These are phyloP conservation scores for Salminus brasiliensis DNA, from an alignment of 2,113 vertebrate genomes.

Conservation along the genomic window DNA sequence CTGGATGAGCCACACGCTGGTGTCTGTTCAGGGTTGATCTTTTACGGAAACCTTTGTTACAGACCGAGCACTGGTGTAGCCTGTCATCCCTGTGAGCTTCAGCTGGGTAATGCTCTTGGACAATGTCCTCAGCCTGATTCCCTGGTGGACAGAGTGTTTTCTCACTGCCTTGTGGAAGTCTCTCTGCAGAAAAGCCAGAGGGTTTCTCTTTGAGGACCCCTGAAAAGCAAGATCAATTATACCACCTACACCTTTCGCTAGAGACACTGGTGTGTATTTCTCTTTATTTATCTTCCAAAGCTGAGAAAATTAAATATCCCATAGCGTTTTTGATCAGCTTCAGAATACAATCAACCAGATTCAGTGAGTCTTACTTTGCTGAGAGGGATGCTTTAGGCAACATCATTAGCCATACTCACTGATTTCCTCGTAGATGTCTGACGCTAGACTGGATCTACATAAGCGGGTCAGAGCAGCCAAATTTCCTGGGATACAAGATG, in stretches of 20 bases:
- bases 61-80: neutral
- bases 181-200: neutral
- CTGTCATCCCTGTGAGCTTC: neutral
- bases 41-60: no score
- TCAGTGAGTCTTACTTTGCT: neutral
- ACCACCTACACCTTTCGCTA: neutral
- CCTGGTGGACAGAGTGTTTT: neutral
- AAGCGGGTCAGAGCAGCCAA: neutral
- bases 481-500: neutral
- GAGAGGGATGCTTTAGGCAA: neutral
- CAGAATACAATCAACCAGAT: neutral
- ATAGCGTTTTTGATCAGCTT: neutral
- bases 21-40: no score
- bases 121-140: neutral
- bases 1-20: no score
- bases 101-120: neutral
- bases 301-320: no score
- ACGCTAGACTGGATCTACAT: neutral
- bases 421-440: neutral
- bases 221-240: neutral
- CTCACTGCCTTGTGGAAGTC: neutral
- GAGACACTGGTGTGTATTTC: no score
- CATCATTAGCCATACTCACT: neutral
- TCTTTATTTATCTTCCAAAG: no score
- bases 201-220: neutral